These are phyloP conservation scores for Melospiza georgiana DNA, from an alignment of 2,113 vertebrate genomes.

Conservation along the genomic window DNA sequence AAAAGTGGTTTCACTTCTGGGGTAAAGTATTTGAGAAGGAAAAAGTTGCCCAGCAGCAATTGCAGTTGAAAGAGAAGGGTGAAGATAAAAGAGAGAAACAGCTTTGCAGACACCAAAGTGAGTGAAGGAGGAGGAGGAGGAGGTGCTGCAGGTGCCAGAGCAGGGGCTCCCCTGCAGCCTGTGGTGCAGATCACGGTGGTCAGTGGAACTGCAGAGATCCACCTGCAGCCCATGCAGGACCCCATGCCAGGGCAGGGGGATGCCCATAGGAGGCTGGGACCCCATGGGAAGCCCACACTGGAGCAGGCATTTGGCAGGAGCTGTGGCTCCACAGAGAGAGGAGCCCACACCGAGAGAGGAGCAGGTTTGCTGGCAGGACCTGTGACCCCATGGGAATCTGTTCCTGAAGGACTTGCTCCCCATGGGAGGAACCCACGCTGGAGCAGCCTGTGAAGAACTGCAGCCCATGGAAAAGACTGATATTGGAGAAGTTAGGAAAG, in stretches of 20 bases:
- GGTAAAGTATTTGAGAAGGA: not conserved
- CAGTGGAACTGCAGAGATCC: not conserved
- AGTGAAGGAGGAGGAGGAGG: not conserved
- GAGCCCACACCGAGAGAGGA: not conserved
- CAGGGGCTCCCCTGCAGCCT: not conserved
- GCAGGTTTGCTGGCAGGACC: not conserved
- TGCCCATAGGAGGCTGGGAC: not conserved
- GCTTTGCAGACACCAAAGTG: not conserved
- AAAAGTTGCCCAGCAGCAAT: not conserved
- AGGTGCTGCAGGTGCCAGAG: not conserved
- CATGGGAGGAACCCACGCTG: fast-evolving
- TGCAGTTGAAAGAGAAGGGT: not conserved
- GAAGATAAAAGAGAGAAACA: not conserved
- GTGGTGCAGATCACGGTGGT: not conserved
- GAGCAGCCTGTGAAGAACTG: not conserved
- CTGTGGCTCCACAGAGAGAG: not conserved
- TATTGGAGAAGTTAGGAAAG: not conserved
- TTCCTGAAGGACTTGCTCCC: not conserved
- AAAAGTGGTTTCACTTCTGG: not conserved
- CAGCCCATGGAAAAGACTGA: not conserved
- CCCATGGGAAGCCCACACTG: not conserved
- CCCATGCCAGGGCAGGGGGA: not conserved
- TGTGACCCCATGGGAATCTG: not conserved
- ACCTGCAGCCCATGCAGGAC: not conserved
- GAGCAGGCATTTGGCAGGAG: not conserved